phyloP scores from a whole-genome alignment of 2,888 invertebrate genomes.

The Acanthosepion esculentum region DNA sequence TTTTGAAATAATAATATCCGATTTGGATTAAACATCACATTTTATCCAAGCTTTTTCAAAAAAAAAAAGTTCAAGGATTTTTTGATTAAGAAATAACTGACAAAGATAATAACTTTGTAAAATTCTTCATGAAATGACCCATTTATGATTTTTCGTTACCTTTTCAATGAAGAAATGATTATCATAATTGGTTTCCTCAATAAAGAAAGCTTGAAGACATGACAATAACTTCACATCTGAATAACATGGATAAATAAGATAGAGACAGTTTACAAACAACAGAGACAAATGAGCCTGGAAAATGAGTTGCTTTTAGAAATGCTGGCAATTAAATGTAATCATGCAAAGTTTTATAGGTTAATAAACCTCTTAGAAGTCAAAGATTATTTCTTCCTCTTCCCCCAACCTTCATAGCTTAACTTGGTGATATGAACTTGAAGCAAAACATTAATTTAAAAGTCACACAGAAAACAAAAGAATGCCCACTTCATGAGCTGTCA shows the following conservation, averaged over 20 bases:
- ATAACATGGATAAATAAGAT: background rate
- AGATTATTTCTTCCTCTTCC: background rate
- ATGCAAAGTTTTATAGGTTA: slow-evolving; percentile 2
- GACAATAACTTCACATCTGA: background rate
- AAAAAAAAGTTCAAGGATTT: background rate
- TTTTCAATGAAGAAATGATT: background rate
- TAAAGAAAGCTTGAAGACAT: background rate
- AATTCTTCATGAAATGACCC: background rate
- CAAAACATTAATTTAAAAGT: slow-evolving; percentile 33
- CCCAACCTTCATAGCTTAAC: background rate
- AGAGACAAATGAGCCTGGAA: background rate
- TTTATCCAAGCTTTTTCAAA: background rate
- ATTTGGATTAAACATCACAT: background rate
- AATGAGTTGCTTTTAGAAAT: slow-evolving; percentile 1
- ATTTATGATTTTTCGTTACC: too few species aligned
- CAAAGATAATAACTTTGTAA: background rate
- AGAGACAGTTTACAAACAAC: background rate
- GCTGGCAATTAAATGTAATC: background rate
- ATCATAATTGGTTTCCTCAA: background rate
- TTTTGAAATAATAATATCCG: background rate
- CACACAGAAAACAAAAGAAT: slow-evolving; percentile 16
- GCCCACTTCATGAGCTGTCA: slow-evolving; percentile 12
- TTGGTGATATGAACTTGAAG: slow-evolving; percentile 33
- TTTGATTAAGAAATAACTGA: too few species aligned
- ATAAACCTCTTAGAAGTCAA: slow-evolving; percentile 33